Evolutionary conservation across 92 coral and sea anemone genomes (phyloP), one percentile per base, ranked within the genome.

Genomic region (Metridium senile): DNA sequence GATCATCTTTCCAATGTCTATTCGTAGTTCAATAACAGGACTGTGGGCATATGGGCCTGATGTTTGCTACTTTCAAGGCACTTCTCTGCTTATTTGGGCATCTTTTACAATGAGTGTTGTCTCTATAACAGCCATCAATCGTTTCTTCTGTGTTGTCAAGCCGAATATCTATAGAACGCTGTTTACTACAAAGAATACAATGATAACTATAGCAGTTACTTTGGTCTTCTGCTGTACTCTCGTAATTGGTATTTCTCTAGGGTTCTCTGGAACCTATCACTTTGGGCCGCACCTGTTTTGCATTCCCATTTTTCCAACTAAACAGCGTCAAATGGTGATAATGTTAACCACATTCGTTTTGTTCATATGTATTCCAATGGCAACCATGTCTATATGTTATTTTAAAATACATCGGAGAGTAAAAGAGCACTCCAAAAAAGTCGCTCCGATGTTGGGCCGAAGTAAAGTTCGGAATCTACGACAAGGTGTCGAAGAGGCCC

Each of bases 231-330:
- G 68, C 21, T 19, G n/a, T 4, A 9, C 47, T 0, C 21, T 70
- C 0, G 27, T 79, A 11, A 26, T 43, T 13, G 51, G 69, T 0
- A 7, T 66, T 30, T 1, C 61, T 13, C 20, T 26, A 20, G 75
- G 56, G 1, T 33, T 71, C 22, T 33, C 39, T 26, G 84, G 62
- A 11, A 27, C 30, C 2, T 87, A 54, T 70, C 63, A 68, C 1
- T 87, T 87, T 57, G 91, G 85, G 0, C 91, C 91, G 10, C 91
- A 87, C 30, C 68, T 83, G 7, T 87, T 87, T 62, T 87, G 91
- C 80, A 77, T 84, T 13, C 91, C 88, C 29, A 13, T 45, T 46
- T 78, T 87, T 33, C 81, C 85, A 0, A 53, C 75, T 34, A 72
- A 45, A 27, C 11, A 51, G 20, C 21, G 46, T 22, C 82, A 83